These are phyloP conservation scores for Garra rufa DNA, from an alignment of 2,113 vertebrate species.

Conservation along the genomic window DNA sequence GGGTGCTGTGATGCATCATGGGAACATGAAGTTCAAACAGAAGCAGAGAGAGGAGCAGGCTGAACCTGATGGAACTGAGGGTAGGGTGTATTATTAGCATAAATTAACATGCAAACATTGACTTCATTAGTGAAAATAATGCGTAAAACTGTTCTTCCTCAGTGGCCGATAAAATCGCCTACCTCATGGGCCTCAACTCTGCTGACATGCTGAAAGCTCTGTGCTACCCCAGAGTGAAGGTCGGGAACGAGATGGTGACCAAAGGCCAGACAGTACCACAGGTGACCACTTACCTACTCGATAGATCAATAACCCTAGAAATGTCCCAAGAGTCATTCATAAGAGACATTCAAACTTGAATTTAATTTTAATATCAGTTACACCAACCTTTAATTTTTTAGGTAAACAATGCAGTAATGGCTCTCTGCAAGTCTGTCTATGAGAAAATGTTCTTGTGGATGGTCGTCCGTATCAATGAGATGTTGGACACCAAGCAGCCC, in stretches of 20 bases:
- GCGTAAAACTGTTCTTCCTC: neutral
- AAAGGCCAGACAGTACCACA: conserved; percentile 52
- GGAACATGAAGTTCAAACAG: conserved; percentile 74
- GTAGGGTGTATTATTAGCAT: conserved; percentile 59
- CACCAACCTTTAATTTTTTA: neutral
- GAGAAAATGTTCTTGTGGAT: conserved; percentile 68
- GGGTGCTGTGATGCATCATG: conserved; percentile 89
- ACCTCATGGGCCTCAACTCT: conserved; percentile 66
- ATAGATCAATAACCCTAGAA: neutral
- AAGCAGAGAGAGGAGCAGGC: conserved; percentile 21
- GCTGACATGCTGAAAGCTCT: conserved; percentile 65
- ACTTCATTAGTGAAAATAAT: neutral
- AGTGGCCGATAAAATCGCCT: conserved; percentile 65
- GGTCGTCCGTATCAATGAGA: conserved; percentile 47
- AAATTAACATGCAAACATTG: neutral
- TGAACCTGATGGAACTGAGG: conserved; percentile 88
- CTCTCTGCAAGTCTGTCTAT: conserved; percentile 60
- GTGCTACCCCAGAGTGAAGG: conserved; percentile 65
- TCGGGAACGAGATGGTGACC: conserved; percentile 65
- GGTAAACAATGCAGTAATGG: conserved; percentile 54
- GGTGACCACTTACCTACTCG: neutral
- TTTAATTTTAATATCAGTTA: neutral
- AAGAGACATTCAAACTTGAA: neutral
- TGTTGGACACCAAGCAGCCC: conserved; percentile 73
- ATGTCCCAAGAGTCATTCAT: neutral